A percentile compares a stretch with the other conserved stretches of the same genome.
These are phyloP conservation scores for Platichthys flesus DNA, from an alignment of 2,113 vertebrate genomes.

Conservation along the genomic window DNA sequence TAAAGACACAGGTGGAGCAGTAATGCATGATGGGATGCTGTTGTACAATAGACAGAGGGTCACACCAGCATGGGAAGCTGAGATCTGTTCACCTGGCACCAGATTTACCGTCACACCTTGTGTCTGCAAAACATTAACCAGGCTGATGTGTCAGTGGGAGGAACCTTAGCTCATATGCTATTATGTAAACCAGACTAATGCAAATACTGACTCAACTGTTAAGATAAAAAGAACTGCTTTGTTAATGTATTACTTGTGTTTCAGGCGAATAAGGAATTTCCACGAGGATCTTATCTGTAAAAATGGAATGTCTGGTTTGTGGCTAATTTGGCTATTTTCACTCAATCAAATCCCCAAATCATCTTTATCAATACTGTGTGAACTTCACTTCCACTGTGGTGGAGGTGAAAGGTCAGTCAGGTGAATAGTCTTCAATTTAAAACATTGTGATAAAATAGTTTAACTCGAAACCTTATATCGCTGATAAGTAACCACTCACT, in stretches of 20 bases:
- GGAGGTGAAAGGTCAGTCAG: not conserved
- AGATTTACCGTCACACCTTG: constrained; percentile 18
- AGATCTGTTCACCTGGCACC: constrained; percentile 13
- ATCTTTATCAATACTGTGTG: not conserved
- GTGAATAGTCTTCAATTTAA: not conserved
- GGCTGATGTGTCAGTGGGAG: constrained; percentile 22
- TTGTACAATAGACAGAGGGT: not conserved
- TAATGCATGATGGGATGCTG: too few species aligned
- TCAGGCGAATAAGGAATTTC: not conserved
- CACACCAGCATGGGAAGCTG: constrained; percentile 4
- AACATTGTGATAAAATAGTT: too few species aligned
- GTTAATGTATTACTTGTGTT: not conserved
- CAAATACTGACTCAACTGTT: not conserved
- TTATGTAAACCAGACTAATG: constrained; percentile 4
- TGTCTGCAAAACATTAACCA: constrained; percentile 57
- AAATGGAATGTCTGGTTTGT: not conserved
- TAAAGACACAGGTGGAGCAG: too few species aligned
- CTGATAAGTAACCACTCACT: too few species aligned
- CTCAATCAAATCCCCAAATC: not conserved
- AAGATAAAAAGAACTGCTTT: not conserved
- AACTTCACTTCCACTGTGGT: not conserved
- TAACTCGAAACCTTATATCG: too few species aligned
- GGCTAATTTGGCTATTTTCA: not conserved
- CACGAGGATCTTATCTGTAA: not conserved
- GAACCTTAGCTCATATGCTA: constrained; percentile 11